Conservation (phyloP, 2,113 vertebrate species). For the Actenoides lindsayi region DNA sequence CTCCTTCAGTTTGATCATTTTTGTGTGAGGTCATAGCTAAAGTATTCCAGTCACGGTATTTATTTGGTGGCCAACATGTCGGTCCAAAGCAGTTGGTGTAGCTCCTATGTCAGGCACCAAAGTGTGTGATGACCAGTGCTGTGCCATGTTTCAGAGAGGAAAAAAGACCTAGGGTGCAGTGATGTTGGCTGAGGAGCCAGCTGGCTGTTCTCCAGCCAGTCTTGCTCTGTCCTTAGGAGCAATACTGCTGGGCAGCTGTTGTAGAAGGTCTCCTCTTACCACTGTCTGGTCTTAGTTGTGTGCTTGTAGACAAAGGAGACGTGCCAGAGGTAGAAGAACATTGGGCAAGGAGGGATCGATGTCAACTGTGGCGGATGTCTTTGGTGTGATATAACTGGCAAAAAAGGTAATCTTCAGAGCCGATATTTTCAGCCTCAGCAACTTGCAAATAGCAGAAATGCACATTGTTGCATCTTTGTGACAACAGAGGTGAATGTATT, state of each 20-base stretch:
- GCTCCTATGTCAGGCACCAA: not conserved
- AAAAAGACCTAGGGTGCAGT: not conserved
- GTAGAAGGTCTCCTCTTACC: not conserved
- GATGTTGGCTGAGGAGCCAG: not conserved
- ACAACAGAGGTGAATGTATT: not conserved
- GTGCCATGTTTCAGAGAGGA: not conserved
- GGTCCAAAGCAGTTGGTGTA: not conserved
- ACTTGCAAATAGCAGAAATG: not conserved
- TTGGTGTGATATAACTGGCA: not conserved
- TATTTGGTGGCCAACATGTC: not conserved
- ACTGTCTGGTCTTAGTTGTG: no score
- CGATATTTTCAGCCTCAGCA: not conserved
- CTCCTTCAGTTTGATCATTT: not conserved
- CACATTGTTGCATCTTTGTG: not conserved
- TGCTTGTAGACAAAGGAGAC: not conserved
- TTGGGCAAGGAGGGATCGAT: no score
- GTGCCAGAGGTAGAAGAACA: not conserved
- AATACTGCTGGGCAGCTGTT: not conserved
- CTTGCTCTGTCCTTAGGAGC: not conserved
- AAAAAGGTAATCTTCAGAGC: not conserved
- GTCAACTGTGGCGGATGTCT: not conserved
- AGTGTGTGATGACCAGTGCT: not conserved
- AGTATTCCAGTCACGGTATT: not conserved
- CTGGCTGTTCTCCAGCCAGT: not conserved
- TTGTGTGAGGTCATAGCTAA: not conserved